A percentile compares a stretch with the other conserved stretches of the same genome.
Conservation (phyloP, 1,140 invertebrate genomes). For the Eubasilissa regina region DNA sequence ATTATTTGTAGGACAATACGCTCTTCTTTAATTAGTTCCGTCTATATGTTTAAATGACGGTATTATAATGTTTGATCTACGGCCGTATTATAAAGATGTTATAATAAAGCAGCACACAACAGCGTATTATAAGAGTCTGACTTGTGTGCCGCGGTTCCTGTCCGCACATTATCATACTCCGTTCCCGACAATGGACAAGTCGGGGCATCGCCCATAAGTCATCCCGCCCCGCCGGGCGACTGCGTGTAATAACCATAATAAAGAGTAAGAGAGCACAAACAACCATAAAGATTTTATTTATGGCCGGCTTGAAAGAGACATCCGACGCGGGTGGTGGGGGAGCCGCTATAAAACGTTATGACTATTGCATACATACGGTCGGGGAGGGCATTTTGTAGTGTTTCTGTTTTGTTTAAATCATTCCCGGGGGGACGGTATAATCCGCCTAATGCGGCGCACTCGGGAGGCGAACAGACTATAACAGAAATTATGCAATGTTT, state of each 20-base stretch:
- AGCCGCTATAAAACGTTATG: conserved; percentile 55
- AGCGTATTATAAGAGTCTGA: too few species aligned
- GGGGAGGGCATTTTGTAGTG: conserved; percentile 49
- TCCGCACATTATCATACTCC: conserved; percentile 19
- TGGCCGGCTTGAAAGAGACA: conserved; percentile 57
- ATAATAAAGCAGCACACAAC: too few species aligned
- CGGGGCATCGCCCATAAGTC: conserved; percentile 44
- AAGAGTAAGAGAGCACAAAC: conserved; percentile 59
- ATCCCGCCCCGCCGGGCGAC: conserved; percentile 27
- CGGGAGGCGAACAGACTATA: conserved; percentile 40
- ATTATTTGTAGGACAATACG: too few species aligned
- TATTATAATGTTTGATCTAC: too few species aligned
- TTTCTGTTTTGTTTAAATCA: conserved; percentile 57
- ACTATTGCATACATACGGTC: conserved; percentile 55
- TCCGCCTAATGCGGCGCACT: conserved; percentile 45
- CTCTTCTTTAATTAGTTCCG: too few species aligned
- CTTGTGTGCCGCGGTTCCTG: neutral
- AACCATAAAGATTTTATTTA: conserved; percentile 60
- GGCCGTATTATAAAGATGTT: too few species aligned
- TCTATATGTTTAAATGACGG: too few species aligned
- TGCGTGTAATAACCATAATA: conserved; percentile 58
- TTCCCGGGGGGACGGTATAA: conserved; percentile 48
- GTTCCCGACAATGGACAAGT: conserved; percentile 30
- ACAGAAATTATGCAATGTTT: conserved; percentile 8
- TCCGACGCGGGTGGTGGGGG: conserved; percentile 41